Conservation (phyloP, 37 sponge, comb jelly and placozoan species). For the Bolinopsis microptera region DNA sequence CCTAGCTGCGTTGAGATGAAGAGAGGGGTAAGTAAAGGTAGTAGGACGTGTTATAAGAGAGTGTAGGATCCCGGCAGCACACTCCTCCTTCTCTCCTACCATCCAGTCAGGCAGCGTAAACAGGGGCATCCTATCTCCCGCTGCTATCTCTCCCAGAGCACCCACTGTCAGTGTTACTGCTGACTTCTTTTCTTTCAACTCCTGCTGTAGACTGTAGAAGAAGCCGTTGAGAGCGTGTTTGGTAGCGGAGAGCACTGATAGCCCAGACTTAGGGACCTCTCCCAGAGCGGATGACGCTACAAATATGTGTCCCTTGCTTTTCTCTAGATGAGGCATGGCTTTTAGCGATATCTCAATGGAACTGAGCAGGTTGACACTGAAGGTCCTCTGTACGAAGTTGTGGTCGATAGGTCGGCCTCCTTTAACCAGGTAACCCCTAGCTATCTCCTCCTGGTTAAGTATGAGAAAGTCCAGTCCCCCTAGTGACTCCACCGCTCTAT, state of each 20-base stretch:
- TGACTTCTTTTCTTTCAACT: background rate
- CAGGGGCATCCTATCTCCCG: background rate
- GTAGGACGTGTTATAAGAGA: background rate
- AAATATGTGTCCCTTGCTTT: conserved; percentile 52
- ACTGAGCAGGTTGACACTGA: conserved; percentile 33
- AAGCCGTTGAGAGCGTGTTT: conserved; percentile 61
- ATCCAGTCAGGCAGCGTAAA: background rate
- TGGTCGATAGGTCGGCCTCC: background rate
- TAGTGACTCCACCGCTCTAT: background rate
- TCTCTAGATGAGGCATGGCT: conserved; percentile 29
- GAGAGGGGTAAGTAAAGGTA: conserved; percentile 15
- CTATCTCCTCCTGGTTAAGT: conserved; percentile 2
- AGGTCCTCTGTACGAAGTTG: background rate
- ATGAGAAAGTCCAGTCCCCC: conserved; percentile 27
- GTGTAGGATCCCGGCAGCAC: background rate
- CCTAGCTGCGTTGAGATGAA: background rate
- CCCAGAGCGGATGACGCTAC: conserved; percentile 8
- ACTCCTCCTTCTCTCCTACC: background rate
- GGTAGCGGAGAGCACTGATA: background rate
- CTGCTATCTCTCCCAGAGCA: background rate
- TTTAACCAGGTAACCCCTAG: background rate
- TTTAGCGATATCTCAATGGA: conserved; percentile 39
- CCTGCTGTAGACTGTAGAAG: conserved; percentile 59
- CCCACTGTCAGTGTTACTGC: conserved; percentile 33
- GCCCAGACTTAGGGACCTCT: background rate